These are phyloP conservation scores for Tetragonula clypearis DNA, from an alignment of 1,140 invertebrate species.

Conservation along the genomic window DNA sequence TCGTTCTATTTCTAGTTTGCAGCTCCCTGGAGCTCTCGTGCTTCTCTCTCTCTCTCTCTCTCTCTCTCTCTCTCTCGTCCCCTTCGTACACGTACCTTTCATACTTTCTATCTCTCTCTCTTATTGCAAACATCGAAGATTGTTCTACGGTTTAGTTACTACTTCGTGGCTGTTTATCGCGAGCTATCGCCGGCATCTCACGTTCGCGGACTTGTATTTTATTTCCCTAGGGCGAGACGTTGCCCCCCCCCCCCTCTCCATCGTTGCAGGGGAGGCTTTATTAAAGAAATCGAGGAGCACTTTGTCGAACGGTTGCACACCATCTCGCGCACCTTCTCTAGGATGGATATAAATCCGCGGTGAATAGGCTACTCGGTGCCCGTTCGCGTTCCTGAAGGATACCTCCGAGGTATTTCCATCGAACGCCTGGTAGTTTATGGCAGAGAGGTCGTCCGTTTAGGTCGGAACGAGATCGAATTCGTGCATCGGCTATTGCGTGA, in stretches of 20 bases:
- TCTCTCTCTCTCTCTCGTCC: neutral
- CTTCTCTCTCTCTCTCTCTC: neutral
- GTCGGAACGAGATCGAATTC: neutral
- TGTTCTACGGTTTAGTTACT: constrained; percentile 40
- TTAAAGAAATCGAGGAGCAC: constrained; percentile 30
- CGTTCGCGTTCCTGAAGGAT: neutral
- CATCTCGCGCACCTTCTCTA: no score
- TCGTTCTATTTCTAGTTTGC: neutral
- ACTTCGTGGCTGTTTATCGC: constrained; percentile 40
- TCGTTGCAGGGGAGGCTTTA: constrained; percentile 10
- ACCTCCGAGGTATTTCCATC: neutral
- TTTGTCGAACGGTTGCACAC: neutral
- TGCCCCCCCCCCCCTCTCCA: no score
- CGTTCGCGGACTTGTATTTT: constrained; percentile 39
- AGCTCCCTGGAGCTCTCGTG: neutral
- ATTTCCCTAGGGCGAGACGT: constrained; percentile 1
- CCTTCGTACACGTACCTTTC: no score
- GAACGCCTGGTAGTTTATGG: neutral
- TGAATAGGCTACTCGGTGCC: neutral
- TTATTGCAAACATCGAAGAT: constrained; percentile 18
- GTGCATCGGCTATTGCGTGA: neutral
- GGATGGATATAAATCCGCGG: neutral
- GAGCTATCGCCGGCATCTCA: constrained; percentile 37
- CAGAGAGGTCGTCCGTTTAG: neutral
- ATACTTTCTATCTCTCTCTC: neutral